Base-by-base conservation (phyloP, 2,113 vertebrate species). In the Oncorhynchus nerka region DNA sequence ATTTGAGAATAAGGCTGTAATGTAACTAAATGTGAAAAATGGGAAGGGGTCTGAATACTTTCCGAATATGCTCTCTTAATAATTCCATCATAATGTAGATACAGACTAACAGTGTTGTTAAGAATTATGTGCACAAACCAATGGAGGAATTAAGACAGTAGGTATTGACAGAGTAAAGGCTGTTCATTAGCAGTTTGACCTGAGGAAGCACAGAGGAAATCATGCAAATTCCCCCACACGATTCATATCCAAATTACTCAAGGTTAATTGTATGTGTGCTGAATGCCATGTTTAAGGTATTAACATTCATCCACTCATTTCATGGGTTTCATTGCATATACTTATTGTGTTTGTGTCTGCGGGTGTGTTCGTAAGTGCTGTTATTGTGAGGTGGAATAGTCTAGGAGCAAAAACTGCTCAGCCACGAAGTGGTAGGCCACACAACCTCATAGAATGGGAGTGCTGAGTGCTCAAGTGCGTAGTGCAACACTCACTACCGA, bases 151-250 rank as follows among this genome's bases (percentile, higher is more conserved):
- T 76, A 55, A 71, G 75, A 72, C 66, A 65, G 74, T 71, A 48
- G 69, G 49, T 74, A 70, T 3, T n/a, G 68, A 68, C 61, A 26
- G 68, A 34, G 68, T 66, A 68, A 79, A 55, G 59, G 62, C 75
- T 85, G 55, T 81, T 77, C 69, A 85, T 88, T 86, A 84, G 83
- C 88, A 74, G 3, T 30, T 79, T 88, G 89, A 90, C 89, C 85
- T 79, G 76, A 66, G 81, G 65, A 74, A 26, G 28, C 24, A 32
- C n/a, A 62, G 68, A 73, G n/a, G 61, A 65, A 80, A 75, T 76
- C 70, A 39, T n/a, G 15, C 39, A 45, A 45, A 45, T 45, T 67
- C 61, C 59, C 4, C 70, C 64, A 3, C n/a, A 26, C 68, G 79
- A 81, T 83, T 86, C 79, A 88, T 76, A 19, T 19, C 51, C 51